Percentiles rank a stretch among this genome's conserved stretches.
Conservation (phyloP, 92 coral and sea anemone species). For the Zoanthus sociatus region DNA sequence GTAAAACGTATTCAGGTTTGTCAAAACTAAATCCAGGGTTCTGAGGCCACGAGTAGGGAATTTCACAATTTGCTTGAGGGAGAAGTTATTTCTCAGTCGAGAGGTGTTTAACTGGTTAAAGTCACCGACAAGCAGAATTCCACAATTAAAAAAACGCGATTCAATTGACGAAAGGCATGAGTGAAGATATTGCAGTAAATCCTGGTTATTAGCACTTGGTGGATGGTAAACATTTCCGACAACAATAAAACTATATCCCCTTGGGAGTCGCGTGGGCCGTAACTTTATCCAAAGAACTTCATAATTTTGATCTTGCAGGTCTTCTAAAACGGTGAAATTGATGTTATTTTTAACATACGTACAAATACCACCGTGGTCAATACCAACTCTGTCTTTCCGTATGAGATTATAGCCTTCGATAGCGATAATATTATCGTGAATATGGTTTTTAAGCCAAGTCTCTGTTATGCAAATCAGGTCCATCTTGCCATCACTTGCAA, state of each 20-base stretch:
- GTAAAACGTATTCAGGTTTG: too few relatives aligned
- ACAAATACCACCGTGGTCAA: constrained; percentile 46
- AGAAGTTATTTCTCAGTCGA: not conserved
- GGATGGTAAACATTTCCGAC: constrained; percentile 65
- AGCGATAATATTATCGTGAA: constrained; percentile 32
- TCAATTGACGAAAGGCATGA: constrained; percentile 3
- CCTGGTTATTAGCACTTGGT: constrained; percentile 59
- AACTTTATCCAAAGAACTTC: constrained; percentile 47
- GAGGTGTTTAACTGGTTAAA: not conserved
- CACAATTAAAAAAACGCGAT: constrained; percentile 7
- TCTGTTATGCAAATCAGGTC: constrained; percentile 60
- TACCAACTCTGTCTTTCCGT: constrained; percentile 36
- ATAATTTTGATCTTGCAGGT: constrained; percentile 31
- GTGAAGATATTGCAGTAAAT: constrained; percentile 1
- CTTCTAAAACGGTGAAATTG: constrained; percentile 41
- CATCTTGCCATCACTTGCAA: constrained; percentile 48
- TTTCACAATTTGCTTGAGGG: not conserved
- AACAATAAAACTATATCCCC: constrained; percentile 60
- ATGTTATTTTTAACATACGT: constrained; percentile 40
- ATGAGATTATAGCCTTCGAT: constrained; percentile 24
- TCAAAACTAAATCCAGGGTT: too few relatives aligned
- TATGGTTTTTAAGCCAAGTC: constrained; percentile 33
- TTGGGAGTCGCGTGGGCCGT: constrained; percentile 59
- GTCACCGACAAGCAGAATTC: constrained; percentile 3
- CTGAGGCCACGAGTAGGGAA: not conserved